Conservation (phyloP, 2,888 invertebrate genomes). For the Pasiphila rectangulata region DNA sequence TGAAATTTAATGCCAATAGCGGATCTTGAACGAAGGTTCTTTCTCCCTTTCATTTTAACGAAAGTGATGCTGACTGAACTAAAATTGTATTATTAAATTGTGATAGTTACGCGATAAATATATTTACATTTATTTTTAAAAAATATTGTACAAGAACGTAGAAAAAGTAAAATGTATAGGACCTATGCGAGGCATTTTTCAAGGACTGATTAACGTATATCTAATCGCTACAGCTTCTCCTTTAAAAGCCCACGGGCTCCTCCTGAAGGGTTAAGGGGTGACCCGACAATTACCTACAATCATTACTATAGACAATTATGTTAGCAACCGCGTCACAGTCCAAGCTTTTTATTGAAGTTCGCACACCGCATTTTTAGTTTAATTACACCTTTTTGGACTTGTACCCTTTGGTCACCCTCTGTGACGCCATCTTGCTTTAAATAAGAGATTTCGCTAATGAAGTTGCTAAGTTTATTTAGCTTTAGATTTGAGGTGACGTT, state of each 20-base stretch:
- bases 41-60: too few relatives aligned
- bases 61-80: too few relatives aligned
- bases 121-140: too few relatives aligned
- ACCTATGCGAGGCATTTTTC: background rate
- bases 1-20: too few relatives aligned
- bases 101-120: too few relatives aligned
- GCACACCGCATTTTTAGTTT: conserved; percentile 70
- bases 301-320: conserved; percentile 76
- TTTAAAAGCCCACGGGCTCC: conserved; percentile 49
- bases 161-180: too few relatives aligned
- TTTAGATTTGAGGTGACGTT: background rate
- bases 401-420: conserved; percentile 43
- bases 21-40: too few relatives aligned
- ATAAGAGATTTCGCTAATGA: conserved; percentile 36
- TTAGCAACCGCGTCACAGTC: conserved; percentile 69
- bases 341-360: conserved; percentile 72
- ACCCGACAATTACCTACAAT: conserved; percentile 78
- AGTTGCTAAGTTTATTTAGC: conserved; percentile 11
- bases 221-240: conserved; percentile 32
- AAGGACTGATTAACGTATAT: too few relatives aligned
- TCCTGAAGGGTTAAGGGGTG: conserved; percentile 70
- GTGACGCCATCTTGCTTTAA: conserved; percentile 45
- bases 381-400: conserved; percentile 58
- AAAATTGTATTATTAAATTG: too few relatives aligned
- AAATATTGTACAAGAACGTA: too few relatives aligned